These are phyloP conservation scores for Andrena praecox DNA, from an alignment of 2,888 invertebrate genomes.

Conservation along the genomic window DNA sequence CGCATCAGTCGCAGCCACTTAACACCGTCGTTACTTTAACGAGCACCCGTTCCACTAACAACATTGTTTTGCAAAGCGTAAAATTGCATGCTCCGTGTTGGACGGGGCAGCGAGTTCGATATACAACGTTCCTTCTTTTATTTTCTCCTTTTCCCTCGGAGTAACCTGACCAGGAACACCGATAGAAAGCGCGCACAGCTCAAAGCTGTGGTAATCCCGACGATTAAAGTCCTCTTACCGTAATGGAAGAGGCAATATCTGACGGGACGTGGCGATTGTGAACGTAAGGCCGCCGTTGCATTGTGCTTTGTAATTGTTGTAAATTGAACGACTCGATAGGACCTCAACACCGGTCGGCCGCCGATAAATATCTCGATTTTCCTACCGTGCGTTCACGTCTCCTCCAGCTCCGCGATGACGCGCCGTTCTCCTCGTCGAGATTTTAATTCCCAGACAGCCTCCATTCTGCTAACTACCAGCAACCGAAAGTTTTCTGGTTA, in stretches of 20 bases:
- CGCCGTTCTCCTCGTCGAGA: conserved; percentile 12
- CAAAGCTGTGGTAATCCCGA: conserved; percentile 47
- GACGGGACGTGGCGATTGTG: conserved; percentile 45
- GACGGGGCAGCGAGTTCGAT: conserved; percentile 15
- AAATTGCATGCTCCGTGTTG: conserved; percentile 32
- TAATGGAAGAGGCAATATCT: conserved; percentile 58
- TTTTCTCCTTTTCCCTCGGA: not conserved
- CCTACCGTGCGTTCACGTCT: conserved; percentile 58
- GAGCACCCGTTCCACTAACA: conserved; percentile 34
- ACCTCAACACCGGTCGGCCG: conserved; percentile 41
- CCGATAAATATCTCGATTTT: conserved; percentile 62
- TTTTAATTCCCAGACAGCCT: conserved; percentile 3
- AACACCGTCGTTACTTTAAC: conserved; percentile 48
- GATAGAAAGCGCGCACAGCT: conserved; percentile 26
- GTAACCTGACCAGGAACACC: not conserved
- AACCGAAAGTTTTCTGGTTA: not conserved
- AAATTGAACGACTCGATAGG: conserved; percentile 72
- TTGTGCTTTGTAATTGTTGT: conserved; percentile 78
- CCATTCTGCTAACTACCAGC: no score
- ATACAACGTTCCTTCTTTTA: not conserved
- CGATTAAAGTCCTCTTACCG: conserved; percentile 51
- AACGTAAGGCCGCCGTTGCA: conserved; percentile 49
- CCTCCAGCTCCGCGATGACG: conserved; percentile 47
- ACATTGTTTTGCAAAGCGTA: conserved; percentile 45
- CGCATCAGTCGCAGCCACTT: conserved; percentile 22